Evolutionary conservation across 2,797 vertebrate genomes (phyloP).

Genomic region (Dromococcyx pavoninus): DNA sequence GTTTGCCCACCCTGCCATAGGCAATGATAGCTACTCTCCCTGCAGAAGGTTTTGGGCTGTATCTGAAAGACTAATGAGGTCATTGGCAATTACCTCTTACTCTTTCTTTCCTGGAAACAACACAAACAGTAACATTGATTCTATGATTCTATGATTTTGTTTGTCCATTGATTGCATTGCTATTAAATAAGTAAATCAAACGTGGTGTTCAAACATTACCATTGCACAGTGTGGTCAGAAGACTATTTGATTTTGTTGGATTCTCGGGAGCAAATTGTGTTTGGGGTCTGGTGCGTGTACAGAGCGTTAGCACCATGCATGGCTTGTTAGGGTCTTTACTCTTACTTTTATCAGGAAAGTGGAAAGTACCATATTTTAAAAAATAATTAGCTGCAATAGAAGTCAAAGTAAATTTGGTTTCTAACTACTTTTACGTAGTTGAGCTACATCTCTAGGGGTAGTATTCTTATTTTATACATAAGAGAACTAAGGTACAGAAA

Average conservation of each 20-base stretch:
- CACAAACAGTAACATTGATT: neutral
- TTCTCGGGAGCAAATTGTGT: neutral
- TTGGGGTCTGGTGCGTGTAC: neutral
- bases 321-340: neutral
- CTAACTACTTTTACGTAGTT: neutral
- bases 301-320: neutral
- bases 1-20: neutral
- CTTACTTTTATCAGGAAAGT: neutral
- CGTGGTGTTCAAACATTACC: neutral
- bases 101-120: constrained; percentile 24
- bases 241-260: neutral
- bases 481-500: neutral
- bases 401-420: neutral
- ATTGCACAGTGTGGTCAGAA: neutral
- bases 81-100: constrained; percentile 2
- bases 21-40: neutral
- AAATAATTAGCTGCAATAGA: neutral
- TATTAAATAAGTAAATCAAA: constrained; percentile 24
- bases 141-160: too few species aligned
- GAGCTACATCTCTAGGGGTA: neutral
- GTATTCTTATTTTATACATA: neutral
- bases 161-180: neutral
- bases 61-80: neutral
- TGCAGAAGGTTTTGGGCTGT: neutral
- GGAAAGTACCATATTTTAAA: neutral